These are phyloP conservation scores for Trissolcus brochymenae DNA, from an alignment of 2,888 invertebrate genomes.

Conservation along the genomic window DNA sequence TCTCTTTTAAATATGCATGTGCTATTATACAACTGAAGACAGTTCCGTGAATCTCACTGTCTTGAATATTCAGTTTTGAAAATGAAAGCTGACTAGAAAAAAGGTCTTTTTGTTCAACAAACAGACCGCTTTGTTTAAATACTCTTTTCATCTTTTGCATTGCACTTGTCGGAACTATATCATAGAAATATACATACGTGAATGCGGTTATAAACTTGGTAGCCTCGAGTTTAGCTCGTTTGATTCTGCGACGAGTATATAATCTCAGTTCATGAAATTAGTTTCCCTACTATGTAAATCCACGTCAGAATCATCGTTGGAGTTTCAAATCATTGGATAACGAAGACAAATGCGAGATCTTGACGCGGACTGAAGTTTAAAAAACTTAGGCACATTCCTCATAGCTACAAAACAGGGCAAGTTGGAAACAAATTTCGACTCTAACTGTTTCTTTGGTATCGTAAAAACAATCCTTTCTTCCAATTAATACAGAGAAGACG, in stretches of 20 bases:
- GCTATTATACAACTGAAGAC: constrained; percentile 28
- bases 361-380: not conserved
- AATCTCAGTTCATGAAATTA: constrained; percentile 18
- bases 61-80: no score
- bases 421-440: not conserved
- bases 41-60: not conserved
- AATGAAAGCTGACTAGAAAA: constrained; percentile 12
- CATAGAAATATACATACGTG: constrained; percentile 19
- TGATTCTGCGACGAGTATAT: constrained; percentile 26
- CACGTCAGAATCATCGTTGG: not conserved
- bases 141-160: constrained; percentile 12
- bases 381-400: not conserved
- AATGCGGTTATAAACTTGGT: constrained; percentile 35
- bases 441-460: not conserved
- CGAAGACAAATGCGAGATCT: not conserved
- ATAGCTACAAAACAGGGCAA: not conserved
- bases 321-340: not conserved
- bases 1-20: constrained; percentile 27
- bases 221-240: constrained; percentile 22
- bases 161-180: constrained; percentile 21
- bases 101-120: constrained; percentile 6
- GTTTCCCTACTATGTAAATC: constrained; percentile 6
- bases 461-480: not conserved
- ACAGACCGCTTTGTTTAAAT: constrained; percentile 4
- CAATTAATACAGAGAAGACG: no score